Base-by-base conservation (phyloP, 2,113 vertebrate species). In the Petrocephalus zakoni region DNA sequence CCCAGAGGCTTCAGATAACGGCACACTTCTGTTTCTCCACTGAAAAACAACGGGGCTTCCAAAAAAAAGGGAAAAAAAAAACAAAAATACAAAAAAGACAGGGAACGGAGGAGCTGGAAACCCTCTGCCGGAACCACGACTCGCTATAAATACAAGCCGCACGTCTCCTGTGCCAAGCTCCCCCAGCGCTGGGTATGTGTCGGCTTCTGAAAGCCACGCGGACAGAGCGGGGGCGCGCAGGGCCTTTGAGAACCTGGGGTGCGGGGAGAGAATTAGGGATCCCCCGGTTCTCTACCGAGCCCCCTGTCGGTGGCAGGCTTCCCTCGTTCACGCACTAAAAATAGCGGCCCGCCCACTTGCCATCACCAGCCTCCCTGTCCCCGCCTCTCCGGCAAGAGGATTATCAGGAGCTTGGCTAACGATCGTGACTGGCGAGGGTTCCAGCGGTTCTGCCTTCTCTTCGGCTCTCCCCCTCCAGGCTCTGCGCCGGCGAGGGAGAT, bases 121-220 rank as follows among this genome's bases (percentile, higher is more conserved):
- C 95, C 94, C 94, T 94, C 93, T 94, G 93, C 95, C 95, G 94
- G 95, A 96, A 96, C 95, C 52, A 95, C 94, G 94, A 95, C 94
- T 94, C 94, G 93, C 94, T 96, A 96, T 95, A 96, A 95, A 95
- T 95, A 95, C 91, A 89, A 92, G 93, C 92, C 91, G 92, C 93
- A 94, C 92, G 92, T 93, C 91, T 95, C 87, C 89, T 93, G 94
- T 95, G 95, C 95, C 95, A 96, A 95, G 91, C 94, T 93, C 85
- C 90, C 92, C 90, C 90, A 55, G 86, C 86, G 55, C 92, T 91
- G 88, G 93, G 94, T 94, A 94, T 91, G 93, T 92, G 94, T 42
- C 49, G 75, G 89, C 92, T 92, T 90, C 89, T 87, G 78, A 92
- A 93, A 90, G 92, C 92, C 92, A 91, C 86, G 91, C 93, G 90